These are phyloP conservation scores for Xestia ashworthii DNA, from an alignment of 2,888 invertebrate genomes.

Conservation along the genomic window DNA sequence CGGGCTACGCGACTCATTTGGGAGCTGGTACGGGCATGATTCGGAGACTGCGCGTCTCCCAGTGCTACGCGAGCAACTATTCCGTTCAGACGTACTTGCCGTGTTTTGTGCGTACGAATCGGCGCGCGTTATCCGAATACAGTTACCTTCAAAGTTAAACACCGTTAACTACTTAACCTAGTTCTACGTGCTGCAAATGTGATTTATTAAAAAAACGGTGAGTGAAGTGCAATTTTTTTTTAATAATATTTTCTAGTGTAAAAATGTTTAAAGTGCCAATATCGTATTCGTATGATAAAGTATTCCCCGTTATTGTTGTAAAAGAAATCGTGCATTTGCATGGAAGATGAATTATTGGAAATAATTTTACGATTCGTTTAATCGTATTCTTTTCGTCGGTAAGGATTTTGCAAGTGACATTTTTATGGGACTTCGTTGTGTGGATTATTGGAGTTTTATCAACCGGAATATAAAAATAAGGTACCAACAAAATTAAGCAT, in stretches of 20 bases:
- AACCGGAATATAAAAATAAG: slow-evolving; percentile 46
- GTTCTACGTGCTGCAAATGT: slow-evolving; percentile 75
- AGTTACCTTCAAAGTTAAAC: slow-evolving; percentile 64
- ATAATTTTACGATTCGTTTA: slow-evolving; percentile 60
- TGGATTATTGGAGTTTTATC: slow-evolving; percentile 33
- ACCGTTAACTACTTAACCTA: slow-evolving; percentile 61
- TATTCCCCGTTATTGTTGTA: slow-evolving; percentile 52
- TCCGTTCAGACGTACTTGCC: slow-evolving; percentile 71
- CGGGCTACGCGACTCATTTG: slow-evolving; percentile 74
- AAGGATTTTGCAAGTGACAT: slow-evolving; percentile 58
- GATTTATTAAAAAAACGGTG: slow-evolving; percentile 77
- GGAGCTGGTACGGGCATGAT: slow-evolving; percentile 74
- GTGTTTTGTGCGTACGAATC: slow-evolving; percentile 57
- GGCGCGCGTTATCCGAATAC: slow-evolving; percentile 70
- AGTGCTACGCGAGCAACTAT: slow-evolving; percentile 79
- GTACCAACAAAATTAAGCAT: slow-evolving; percentile 43
- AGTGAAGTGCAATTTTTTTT: slow-evolving; percentile 74
- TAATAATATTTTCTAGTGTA: slow-evolving; percentile 57
- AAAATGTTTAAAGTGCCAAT: slow-evolving; percentile 61
- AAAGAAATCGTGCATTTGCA: slow-evolving; percentile 58
- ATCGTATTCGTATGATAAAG: slow-evolving; percentile 39
- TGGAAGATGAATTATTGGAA: slow-evolving; percentile 61
- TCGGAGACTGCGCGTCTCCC: slow-evolving; percentile 87
- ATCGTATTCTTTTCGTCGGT: slow-evolving; percentile 56
- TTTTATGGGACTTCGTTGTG: slow-evolving; percentile 40